Evolutionary conservation across 2,113 vertebrate genomes (phyloP), one percentile per base, ranked within the genome.

Genomic region (Mesembrinibis cayennensis): DNA sequence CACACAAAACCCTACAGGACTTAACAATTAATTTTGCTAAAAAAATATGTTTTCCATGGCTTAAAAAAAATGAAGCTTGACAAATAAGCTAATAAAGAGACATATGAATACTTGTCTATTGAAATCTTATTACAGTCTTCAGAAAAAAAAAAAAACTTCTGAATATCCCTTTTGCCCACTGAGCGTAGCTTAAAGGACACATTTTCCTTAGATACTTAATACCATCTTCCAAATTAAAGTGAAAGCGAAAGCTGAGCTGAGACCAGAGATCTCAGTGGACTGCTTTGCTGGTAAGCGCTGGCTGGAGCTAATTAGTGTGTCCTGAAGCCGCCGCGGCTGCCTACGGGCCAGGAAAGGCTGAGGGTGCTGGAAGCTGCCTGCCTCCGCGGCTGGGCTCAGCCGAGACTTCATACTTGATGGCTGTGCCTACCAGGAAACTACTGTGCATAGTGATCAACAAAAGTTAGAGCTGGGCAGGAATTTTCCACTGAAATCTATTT

Each of bases 361-460:
- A 67, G 34, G 19, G 14, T 7, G 3, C 30, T 49, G 52, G 65
- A 27, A 87, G 34, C 26, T 69, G 38, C 50, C 27, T 45, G 58
- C 34, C 45, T n/a, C 49, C 2, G 0, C 2, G 2, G 6, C 29
- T 1, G 1, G 66, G 21, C 36, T 89, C 30, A 38, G 13, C 34
- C 0, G 1, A 82, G 62, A n/a, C 58, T 73, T 91, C 29, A 32
- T 34, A 15, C 0, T 2, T 8, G 5, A 23, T 23, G 45, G 9
- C 5, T 38, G 25, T n/a, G 16, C 50, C 79, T 55, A 55, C 49
- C 55, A 67, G 62, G 32, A 83, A 70, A 26, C 27, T 29, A 1
- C 34, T 10, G 38, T n/a, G 59, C 49, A 23, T 6, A 50, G 42
- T 1, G 11, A 47, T 11, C 34, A 52, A 42, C 42, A 32, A 17